Evolutionary conservation across 2,888 invertebrate genomes (phyloP).

Genomic region (Micropterix aruncella): DNA sequence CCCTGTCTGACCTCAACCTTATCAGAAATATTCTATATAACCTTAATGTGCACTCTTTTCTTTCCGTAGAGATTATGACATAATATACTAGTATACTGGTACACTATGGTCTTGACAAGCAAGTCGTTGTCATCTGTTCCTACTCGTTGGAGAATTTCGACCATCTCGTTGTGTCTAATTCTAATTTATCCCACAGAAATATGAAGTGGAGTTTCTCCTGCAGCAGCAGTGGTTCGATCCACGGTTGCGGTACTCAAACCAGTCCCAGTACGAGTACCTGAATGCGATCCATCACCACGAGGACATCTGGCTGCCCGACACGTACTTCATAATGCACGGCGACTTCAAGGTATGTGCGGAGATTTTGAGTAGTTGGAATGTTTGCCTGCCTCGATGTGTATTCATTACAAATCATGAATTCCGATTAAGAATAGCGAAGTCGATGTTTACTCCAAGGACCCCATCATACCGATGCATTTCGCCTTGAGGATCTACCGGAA

Average conservation of each 20-base stretch:
- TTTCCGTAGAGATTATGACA: too few relatives aligned
- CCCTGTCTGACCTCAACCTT: too few relatives aligned
- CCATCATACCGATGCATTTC: conserved; percentile 85
- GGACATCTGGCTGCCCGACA: conserved; percentile 88
- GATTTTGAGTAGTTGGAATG: too few relatives aligned
- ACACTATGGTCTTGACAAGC: too few relatives aligned
- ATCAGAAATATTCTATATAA: too few relatives aligned
- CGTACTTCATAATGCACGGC: conserved; percentile 93
- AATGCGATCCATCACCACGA: conserved; percentile 90
- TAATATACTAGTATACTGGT: too few relatives aligned
- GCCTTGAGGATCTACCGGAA: conserved; percentile 84
- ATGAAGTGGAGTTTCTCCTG: conserved; percentile 88
- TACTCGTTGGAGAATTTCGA: too few relatives aligned
- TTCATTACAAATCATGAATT: not conserved
- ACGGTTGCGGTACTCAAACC: conserved; percentile 75
- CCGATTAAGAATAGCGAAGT: not conserved
- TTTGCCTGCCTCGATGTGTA: not conserved
- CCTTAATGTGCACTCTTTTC: too few relatives aligned
- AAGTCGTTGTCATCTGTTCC: too few relatives aligned
- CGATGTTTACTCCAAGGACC: conserved; percentile 37
- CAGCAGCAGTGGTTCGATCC: conserved; percentile 92
- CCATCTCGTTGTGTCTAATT: too few relatives aligned
- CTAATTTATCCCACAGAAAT: conserved; percentile 83
- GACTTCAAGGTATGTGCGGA: conserved; percentile 70
- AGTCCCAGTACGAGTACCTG: conserved; percentile 74